phyloP scores from a whole-genome alignment of 2,113 vertebrate genomes.

The Cyanocitta stelleri region DNA sequence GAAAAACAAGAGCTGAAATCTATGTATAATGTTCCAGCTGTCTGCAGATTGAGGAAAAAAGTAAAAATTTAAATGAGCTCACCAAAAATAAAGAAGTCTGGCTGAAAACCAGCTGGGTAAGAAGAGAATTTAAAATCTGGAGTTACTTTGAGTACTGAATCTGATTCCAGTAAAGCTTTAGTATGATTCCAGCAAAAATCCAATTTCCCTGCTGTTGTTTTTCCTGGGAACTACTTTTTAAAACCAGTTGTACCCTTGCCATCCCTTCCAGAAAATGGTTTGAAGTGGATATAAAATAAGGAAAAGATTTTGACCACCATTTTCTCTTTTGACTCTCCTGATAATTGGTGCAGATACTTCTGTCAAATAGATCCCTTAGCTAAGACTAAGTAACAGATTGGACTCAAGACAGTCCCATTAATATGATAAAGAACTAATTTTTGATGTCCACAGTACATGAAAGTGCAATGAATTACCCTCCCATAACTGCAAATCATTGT shows the following conservation, averaged over 20 bases:
- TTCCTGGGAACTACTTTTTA: constrained; percentile 10
- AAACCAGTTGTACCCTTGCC: background rate
- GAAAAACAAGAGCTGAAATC: constrained; percentile 35
- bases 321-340: background rate
- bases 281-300: background rate
- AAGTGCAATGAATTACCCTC: background rate
- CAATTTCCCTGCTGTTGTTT: constrained; percentile 24
- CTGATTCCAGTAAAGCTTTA: constrained; percentile 41
- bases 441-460: background rate
- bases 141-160: constrained; percentile 36
- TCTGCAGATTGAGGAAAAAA: constrained; percentile 29
- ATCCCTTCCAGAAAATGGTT: constrained; percentile 10
- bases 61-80: constrained; percentile 56
- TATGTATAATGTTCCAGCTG: constrained; percentile 30
- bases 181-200: constrained; percentile 38
- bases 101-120: constrained; percentile 38
- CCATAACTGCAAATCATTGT: background rate
- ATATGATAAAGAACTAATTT: background rate
- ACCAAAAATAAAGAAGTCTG: constrained; percentile 55
- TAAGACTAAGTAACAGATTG: background rate
- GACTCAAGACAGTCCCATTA: background rate
- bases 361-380: background rate
- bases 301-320: background rate
- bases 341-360: background rate
- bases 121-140: constrained; percentile 43